Conservation (phyloP, 2,797 vertebrate species). For the Poecilia picta region DNA sequence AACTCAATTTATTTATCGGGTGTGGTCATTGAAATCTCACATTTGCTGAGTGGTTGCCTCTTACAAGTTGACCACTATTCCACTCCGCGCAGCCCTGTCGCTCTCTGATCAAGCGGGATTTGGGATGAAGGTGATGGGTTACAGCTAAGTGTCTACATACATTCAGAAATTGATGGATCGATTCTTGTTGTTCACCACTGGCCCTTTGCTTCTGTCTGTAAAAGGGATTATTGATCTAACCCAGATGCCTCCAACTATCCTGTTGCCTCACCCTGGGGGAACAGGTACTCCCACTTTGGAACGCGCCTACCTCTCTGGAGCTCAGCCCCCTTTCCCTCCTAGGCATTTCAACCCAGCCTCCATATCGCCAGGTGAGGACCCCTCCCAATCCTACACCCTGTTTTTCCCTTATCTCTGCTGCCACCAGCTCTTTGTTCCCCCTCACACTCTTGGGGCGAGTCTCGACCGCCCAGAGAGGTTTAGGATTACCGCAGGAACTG, state of each 20-base stretch:
- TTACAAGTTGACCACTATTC: constrained; percentile 70
- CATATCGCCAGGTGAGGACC: constrained; percentile 93
- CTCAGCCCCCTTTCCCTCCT: constrained; percentile 93
- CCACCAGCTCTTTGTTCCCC: constrained; percentile 51
- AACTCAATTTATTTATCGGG: constrained; percentile 47
- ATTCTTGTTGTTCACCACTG: constrained; percentile 84
- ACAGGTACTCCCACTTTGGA: constrained; percentile 96
- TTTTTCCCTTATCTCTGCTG: constrained; percentile 62
- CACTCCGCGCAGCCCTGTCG: constrained; percentile 68
- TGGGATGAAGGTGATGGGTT: constrained; percentile 67
- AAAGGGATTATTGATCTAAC: constrained; percentile 99
- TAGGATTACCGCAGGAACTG: constrained; percentile 12
- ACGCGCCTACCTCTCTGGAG: constrained; percentile 94
- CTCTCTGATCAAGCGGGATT: constrained; percentile 65
- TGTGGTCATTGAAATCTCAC: constrained; percentile 52
- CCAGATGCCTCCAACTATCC: constrained; percentile 98
- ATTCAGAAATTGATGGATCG: constrained; percentile 75
- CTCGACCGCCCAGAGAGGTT: constrained; percentile 16
- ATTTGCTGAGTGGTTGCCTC: constrained; percentile 70
- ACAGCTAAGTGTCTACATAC: constrained; percentile 69
- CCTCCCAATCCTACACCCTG: constrained; percentile 51
- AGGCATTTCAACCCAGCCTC: constrained; percentile 96
- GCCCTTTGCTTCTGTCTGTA: constrained; percentile 91
- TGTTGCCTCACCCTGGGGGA: constrained; percentile 98
- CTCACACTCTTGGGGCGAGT: constrained; percentile 31